These are phyloP conservation scores for Hirundo rustica DNA, from an alignment of 2,797 vertebrate species.

Conservation along the genomic window DNA sequence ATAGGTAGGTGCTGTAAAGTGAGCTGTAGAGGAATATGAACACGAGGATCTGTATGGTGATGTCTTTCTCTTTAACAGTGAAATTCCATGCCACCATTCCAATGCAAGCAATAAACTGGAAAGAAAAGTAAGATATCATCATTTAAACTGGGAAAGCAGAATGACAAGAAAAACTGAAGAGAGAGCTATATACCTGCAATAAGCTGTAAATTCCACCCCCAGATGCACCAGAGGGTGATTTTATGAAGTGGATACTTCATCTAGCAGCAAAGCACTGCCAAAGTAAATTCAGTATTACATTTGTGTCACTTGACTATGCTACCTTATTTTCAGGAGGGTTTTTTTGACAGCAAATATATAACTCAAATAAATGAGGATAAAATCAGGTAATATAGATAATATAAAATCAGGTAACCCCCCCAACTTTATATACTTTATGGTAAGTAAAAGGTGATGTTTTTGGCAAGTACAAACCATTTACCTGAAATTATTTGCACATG, in stretches of 20 bases:
- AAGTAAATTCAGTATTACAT: background rate
- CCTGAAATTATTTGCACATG: background rate
- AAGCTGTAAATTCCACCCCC: background rate
- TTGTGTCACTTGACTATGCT: background rate
- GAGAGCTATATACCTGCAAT: background rate
- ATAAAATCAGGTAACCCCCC: background rate
- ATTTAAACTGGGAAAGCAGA: background rate
- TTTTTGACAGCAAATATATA: background rate
- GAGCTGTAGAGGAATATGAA: constrained; percentile 90
- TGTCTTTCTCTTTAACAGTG: constrained; percentile 79
- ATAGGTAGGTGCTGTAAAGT: constrained; percentile 91
- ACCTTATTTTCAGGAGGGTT: background rate
- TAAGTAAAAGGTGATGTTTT: background rate
- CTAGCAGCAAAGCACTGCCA: background rate
- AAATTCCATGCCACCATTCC: constrained; percentile 96
- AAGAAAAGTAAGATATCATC: background rate
- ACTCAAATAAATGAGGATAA: background rate
- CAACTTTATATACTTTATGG: background rate
- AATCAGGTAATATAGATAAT: too few species aligned
- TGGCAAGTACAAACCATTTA: background rate
- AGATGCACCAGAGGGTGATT: background rate
- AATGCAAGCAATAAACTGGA: constrained; percentile 85
- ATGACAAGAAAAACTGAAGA: background rate
- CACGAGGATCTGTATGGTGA: constrained; percentile 84
- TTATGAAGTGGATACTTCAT: background rate